Evolutionary conservation across 2,888 invertebrate genomes (phyloP).

Genomic region (Neoascia interrupta): DNA sequence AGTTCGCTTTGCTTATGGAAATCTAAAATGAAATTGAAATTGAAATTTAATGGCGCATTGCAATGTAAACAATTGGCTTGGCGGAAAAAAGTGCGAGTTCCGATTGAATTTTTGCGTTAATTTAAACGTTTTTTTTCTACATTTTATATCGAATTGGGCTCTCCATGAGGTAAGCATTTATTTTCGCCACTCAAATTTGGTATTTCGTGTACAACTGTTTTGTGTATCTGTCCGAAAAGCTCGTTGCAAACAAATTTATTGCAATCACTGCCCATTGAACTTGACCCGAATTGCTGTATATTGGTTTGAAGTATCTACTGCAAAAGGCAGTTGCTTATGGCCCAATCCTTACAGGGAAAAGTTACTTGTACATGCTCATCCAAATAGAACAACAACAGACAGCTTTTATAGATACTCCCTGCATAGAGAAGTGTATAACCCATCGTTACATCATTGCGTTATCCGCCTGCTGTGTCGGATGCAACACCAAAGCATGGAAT

Average conservation of each 20-base stretch:
- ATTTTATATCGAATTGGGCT: conserved; percentile 9
- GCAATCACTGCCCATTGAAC: conserved; percentile 23
- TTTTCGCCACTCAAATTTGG: conserved; percentile 5
- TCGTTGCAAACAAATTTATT: neutral
- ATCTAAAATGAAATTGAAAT: no score
- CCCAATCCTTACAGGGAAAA: neutral
- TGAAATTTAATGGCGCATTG: conserved; percentile 38
- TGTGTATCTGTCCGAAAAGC: neutral
- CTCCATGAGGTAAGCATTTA: conserved; percentile 30
- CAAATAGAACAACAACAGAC: conserved; percentile 2
- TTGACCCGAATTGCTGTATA: conserved; percentile 13
- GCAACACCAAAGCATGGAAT: conserved; percentile 5
- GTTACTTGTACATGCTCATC: neutral
- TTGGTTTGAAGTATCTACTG: neutral
- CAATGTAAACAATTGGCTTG: conserved; percentile 18
- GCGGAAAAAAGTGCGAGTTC: neutral
- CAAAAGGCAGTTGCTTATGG: neutral
- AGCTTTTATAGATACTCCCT: conserved; percentile 11
- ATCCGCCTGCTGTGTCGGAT: conserved; percentile 14
- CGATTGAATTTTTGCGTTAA: neutral
- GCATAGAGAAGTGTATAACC: conserved; percentile 1
- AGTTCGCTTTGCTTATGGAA: conserved; percentile 1
- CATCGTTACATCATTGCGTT: conserved; percentile 22
- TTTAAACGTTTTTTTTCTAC: conserved; percentile 3
- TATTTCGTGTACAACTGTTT: no score